Evolutionary conservation across 2,888 invertebrate species (phyloP), one percentile per base, ranked within the genome.

Genomic region (Pogonocherus hispidulus): DNA sequence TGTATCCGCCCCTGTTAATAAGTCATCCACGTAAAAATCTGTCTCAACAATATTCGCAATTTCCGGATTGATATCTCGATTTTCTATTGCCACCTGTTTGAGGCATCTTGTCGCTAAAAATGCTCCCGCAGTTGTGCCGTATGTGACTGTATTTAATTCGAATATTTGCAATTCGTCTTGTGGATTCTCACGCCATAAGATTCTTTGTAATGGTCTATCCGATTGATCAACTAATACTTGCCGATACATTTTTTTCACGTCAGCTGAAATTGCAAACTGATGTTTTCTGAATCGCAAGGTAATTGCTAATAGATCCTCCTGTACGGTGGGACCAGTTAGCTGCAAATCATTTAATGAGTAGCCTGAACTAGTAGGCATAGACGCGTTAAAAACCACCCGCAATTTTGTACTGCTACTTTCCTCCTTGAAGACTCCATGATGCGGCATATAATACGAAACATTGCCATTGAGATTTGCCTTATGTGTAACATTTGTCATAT

Each of bases 301-400:
- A 46, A 74, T 71, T 0, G 66, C 47, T 37, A 74, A 52, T 18
- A 74, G 23, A 54, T 66, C 69, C 16, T 69, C 57, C 35, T 75
- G 75, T 22, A 74, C 63, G 18, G 49, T 64, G 8, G 72, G 72
- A 14, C 72, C 74, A 32, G 32, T 4, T 11, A 32, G 6, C 11
- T 23, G 23, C 23, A 23, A 6, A 6, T 23, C 23, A 6, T 23
- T 23, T 6, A 23, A 23, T 23, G 23, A 23, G 4, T 4, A 23
- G 3, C 23, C 23, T 3, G 23, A 23, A 4, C 4, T 23, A 4
- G 23, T 23, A 6, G 4, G 6, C 23, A 6, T 6, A 23, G 23
- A 23, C 4, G 23, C 23, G 6, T 23, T 4, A 23, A 32, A 32
- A 32, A 32, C 32, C 6, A 32, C 32, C 32, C 49, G 22, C 49